These are phyloP conservation scores for Chloroclysta siterata DNA, from an alignment of 2,888 invertebrate species.

Conservation along the genomic window DNA sequence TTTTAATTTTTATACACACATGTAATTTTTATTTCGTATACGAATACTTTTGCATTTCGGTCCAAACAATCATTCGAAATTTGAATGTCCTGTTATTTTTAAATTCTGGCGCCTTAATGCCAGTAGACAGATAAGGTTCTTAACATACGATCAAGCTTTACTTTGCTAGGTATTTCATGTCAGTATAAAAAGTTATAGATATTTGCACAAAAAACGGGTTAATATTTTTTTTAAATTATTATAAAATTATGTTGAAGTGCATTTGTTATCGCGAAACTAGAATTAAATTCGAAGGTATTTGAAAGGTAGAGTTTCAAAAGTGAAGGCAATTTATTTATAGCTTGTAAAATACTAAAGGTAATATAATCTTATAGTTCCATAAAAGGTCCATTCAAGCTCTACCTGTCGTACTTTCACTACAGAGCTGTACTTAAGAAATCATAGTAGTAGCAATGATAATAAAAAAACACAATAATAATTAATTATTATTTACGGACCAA, in stretches of 20 bases:
- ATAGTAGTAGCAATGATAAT: no score
- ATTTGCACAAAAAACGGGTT: no score
- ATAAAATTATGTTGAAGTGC: neutral
- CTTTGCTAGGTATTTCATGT: neutral
- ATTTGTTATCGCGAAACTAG: neutral
- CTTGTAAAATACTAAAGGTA: slow-evolving; percentile 17
- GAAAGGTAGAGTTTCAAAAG: slow-evolving; percentile 11
- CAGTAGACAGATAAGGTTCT: slow-evolving; percentile 1
- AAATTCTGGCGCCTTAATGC: neutral
- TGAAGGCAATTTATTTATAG: slow-evolving; percentile 16
- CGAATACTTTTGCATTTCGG: neutral
- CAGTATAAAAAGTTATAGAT: no score
- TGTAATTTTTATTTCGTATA: slow-evolving; percentile 17
- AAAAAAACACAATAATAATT: no score
- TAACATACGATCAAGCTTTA: slow-evolving; percentile 9
- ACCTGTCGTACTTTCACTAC: slow-evolving; percentile 33
- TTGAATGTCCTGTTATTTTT: neutral
- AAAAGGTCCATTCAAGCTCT: slow-evolving; percentile 27
- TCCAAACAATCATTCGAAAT: slow-evolving; percentile 1
- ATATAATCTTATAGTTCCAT: slow-evolving; percentile 29
- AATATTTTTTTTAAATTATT: no score
- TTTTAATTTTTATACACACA: neutral
- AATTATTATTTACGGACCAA: no score
- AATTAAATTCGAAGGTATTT: neutral
- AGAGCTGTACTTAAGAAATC: slow-evolving; percentile 15